Base-by-base conservation (phyloP, 2,113 vertebrate species). In the Pao palembangensis region DNA sequence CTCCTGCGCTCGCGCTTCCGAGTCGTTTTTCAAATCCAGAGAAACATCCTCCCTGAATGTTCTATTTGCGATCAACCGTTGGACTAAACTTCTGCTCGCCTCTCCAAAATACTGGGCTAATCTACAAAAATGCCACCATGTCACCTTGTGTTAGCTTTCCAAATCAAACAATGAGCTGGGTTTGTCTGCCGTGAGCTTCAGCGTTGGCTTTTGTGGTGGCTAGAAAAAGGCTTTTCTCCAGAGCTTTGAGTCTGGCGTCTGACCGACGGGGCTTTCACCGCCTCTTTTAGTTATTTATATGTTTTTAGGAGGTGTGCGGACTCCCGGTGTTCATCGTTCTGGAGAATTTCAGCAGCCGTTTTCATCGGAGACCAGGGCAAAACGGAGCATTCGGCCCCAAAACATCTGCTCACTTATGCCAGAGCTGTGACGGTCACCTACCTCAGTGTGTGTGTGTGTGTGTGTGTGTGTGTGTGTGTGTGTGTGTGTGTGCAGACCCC, bases 371-470 rank as follows among this genome's bases (percentile, higher is more conserved):
- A 66, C 51, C 11, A 18, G 56, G 62, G 84, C 69, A 75, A 79
- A 75, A 78, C 61, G 17, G 71, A 65, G 69, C 74, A 75, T 76
- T 76, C 71, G 55, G 61, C 64, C 75, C 71, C 76, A 13, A 25
- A 86, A 86, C 85, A 88, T 88, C 88, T 90, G 89, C 69, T 87
- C 54, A 17, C 64, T 61, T 41, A 53, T 67, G 69, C 75, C 67
- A 74, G 59, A 42, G 50, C 65, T 55, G 51, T 23, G 50, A 54
- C 19, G 51, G 76, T 68, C 73, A 78, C 68, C 62, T 76, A 54
- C 58, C 63, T 47, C 49, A 63, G 49, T 50, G 46, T 50, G 41
- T 49, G 55, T 42, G 20, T 62, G 23, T 51, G 10, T 28, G 14
- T 48, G 47, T 13, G 11, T 17, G 31, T 55, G 46, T 55, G 21